Base-by-base conservation (phyloP, 2,797 vertebrate species). In the Dendrocincla fuliginosa region DNA sequence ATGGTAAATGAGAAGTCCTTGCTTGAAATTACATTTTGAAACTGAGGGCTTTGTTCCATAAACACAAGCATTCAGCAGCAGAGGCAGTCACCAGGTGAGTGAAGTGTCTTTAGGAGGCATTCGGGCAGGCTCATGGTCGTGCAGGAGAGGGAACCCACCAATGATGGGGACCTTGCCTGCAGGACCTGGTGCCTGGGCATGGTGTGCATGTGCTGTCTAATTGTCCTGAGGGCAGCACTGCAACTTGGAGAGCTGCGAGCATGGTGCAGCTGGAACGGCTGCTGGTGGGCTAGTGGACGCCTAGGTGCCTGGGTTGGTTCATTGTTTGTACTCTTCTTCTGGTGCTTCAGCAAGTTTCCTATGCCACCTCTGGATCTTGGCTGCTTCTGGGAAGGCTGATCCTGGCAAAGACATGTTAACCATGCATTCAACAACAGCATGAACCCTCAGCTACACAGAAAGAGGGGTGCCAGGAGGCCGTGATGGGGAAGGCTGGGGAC, bases 81-180 rank as follows among this genome's bases (percentile, higher is more conserved):
- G 33, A 12, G n/a, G 24, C 24, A 16, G 28, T 55, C 28, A 37
- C 6, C 47, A 70, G 39, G 44, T 70, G 53, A 82, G 32, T 13
- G 25, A 47, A 91, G 37, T 1, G 2, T 56, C 27, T 42, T 33
- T 23, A 30, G 30, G 30, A 78, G 22, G 16, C 18, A 27, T 87
- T 50, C 93, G 68, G 24, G 16, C 11, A 83, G 52, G 20, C 14
- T 75, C 0, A 0, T 67, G 32, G n/a, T 7, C 77, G 28, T 49
- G 47, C 24, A 42, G 57, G 11, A 77, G 59, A 37, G 61, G 39
- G 39, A 23, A 77, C 55, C 15, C 25, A 24, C 20, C 2, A 9
- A 3, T 0, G 0, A 6, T 18, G 61, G 55, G 33, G 39, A 53
- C 24, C 8, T 22, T 53, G n/a, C 24, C 39, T 0, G 1, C 24